Base-by-base conservation (phyloP, 2,797 vertebrate genomes). In the Lemur catta region DNA sequence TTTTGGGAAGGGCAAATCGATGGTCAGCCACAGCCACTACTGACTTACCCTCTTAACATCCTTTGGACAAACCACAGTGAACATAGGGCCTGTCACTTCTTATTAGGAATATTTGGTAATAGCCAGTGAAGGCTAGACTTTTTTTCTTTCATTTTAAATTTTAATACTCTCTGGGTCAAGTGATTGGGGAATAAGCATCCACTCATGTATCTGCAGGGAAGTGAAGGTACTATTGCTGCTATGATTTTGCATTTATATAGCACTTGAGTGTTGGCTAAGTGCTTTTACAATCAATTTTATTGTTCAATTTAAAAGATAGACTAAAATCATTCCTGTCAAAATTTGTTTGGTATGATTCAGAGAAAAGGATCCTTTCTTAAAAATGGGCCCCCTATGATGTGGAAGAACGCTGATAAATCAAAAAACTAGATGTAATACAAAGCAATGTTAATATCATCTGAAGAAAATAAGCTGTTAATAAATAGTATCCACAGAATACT, bases 261-360 rank as follows among this genome's bases (percentile, higher is more conserved):
- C 85, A 75, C 74, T 86, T 61, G 30, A 93, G 18, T 84, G 50
- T 84, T 92, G 41, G n/a, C 84, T 97, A 88, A 96, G 91, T 97
- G 91, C 92, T 91, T 96, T 94, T 93, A 79, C 57, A 90, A 52
- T 97, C 93, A 92, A 20, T 93, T 93, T 82, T 87, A 85, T 94
- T 94, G 84, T 94, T 96, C 76, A 79, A 0, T 97, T 96, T 93
- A 96, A 95, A 97, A 95, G 59, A 81, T 55, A 93, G 76, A 35
- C 67, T 95, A 63, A 93, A 94, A 65, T 95, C 79, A 96, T 69
- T 41, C 65, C 33, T 95, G 91, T 79, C 38, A 81, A 71, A 91
- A 87, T 91, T 89, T 79, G 38, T 95, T 97, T 91, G 67, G 52
- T 33, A 7, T 94, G 81, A 94, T 87, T 93, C 63, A 91, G 79